These are phyloP conservation scores for Reticulitermes speratus DNA, from an alignment of 1,140 invertebrate species.

Conservation along the genomic window DNA sequence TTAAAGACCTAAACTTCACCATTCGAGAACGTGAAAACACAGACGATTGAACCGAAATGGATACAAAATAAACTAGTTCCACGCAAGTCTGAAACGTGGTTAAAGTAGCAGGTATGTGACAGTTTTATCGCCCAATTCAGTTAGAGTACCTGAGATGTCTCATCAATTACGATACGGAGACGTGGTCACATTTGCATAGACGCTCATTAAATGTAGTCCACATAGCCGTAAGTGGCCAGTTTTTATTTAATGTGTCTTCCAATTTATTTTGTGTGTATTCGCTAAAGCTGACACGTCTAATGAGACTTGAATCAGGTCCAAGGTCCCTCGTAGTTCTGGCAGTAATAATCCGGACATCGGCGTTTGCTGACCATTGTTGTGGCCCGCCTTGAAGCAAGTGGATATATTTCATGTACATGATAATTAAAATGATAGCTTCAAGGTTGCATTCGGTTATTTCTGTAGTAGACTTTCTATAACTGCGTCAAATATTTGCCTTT, in stretches of 20 bases:
- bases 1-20: no score
- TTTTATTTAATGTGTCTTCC: background rate
- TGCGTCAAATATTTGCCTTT: no score
- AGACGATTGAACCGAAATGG: background rate
- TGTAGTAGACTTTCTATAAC: background rate
- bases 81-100: background rate
- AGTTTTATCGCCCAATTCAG: background rate
- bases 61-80: background rate
- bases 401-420: background rate
- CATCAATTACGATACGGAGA: background rate
- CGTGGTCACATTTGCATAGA: background rate
- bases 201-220: background rate
- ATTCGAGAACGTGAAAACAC: background rate
- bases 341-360: background rate
- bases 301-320: background rate
- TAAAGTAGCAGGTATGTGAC: background rate
- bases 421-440: background rate
- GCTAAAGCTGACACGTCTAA: background rate
- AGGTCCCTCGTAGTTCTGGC: background rate
- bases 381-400: slow-evolving; percentile 1
- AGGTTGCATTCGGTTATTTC: background rate
- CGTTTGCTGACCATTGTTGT: background rate
- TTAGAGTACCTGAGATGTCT: background rate
- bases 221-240: background rate
- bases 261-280: background rate